Conservation (phyloP, 1,140 invertebrate genomes). For the Cheumatopsyche charites region DNA sequence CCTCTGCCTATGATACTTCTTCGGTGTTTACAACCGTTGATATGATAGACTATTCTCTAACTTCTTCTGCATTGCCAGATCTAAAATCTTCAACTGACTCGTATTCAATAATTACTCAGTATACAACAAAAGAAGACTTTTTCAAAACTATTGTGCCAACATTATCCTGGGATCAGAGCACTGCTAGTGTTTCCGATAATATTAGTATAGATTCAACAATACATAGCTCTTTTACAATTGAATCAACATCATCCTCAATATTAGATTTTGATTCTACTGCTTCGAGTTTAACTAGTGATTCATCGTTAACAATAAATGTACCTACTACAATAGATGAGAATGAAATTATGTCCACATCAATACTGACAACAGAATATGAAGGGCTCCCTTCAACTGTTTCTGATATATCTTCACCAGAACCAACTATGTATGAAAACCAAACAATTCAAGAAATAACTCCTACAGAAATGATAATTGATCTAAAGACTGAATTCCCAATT, state of each 20-base stretch:
- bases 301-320: background rate
- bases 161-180: slow-evolving; percentile 45
- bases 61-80: background rate
- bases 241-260: slow-evolving; percentile 24
- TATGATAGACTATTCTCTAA: too few species aligned
- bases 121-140: slow-evolving; percentile 36
- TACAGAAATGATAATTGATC: slow-evolving; percentile 2
- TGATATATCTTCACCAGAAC: background rate
- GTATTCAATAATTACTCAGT: slow-evolving; percentile 32
- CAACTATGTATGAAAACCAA: slow-evolving; percentile 7
- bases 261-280: slow-evolving; percentile 31
- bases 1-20: slow-evolving; percentile 28
- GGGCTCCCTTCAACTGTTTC: background rate
- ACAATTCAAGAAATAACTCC: background rate
- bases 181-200: slow-evolving; percentile 40
- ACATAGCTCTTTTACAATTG: slow-evolving; percentile 27
- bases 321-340: slow-evolving; percentile 9
- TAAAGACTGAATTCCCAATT: slow-evolving; percentile 36
- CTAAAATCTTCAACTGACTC: slow-evolving; percentile 36
- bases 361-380: slow-evolving; percentile 11
- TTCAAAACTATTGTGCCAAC: slow-evolving; percentile 48
- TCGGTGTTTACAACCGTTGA: slow-evolving; percentile 8
- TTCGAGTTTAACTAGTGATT: slow-evolving; percentile 10
- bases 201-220: slow-evolving; percentile 35
- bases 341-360: slow-evolving; percentile 32